These are phyloP conservation scores for Drosophila suboccidentalis DNA, from an alignment of 2,888 invertebrate genomes.

Conservation along the genomic window DNA sequence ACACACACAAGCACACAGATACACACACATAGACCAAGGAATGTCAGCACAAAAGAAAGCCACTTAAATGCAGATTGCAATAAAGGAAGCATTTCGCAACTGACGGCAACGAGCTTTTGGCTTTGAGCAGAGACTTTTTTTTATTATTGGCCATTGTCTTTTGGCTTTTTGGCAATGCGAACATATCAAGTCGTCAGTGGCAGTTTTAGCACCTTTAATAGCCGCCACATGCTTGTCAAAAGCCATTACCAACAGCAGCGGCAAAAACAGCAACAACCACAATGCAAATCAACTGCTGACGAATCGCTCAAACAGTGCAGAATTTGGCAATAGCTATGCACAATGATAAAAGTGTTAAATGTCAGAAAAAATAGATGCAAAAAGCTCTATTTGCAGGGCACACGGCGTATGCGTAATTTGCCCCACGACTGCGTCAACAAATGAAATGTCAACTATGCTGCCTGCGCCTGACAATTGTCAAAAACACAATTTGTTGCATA, in stretches of 20 bases:
- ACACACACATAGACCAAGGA: conserved; percentile 10
- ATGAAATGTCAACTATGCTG: conserved; percentile 43
- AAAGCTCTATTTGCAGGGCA: conserved; percentile 4
- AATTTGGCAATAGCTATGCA: not conserved
- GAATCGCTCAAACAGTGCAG: conserved; percentile 11
- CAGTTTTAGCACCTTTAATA: conserved; percentile 64
- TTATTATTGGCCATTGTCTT: conserved; percentile 60
- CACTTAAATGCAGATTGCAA: conserved; percentile 80
- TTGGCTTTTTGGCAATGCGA: conserved; percentile 44
- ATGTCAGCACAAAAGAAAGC: conserved; percentile 71
- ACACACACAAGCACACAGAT: conserved; percentile 19
- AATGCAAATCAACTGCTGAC: conserved; percentile 15
- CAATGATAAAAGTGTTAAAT: not conserved
- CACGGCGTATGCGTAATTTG: conserved; percentile 58
- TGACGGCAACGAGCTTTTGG: conserved; percentile 63
- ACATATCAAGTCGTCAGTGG: conserved; percentile 61
- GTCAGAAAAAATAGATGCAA: not conserved
- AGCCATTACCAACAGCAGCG: conserved; percentile 46
- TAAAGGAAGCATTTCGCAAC: conserved; percentile 70
- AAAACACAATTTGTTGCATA: conserved; percentile 39
- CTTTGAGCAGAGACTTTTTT: conserved; percentile 29
- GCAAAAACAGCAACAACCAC: conserved; percentile 36
- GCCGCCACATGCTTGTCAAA: conserved; percentile 58
- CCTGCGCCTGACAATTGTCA: conserved; percentile 44
- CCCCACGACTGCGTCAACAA: conserved; percentile 34